These are phyloP conservation scores for Symphodus melops DNA, from an alignment of 2,113 vertebrate genomes.

Conservation along the genomic window DNA sequence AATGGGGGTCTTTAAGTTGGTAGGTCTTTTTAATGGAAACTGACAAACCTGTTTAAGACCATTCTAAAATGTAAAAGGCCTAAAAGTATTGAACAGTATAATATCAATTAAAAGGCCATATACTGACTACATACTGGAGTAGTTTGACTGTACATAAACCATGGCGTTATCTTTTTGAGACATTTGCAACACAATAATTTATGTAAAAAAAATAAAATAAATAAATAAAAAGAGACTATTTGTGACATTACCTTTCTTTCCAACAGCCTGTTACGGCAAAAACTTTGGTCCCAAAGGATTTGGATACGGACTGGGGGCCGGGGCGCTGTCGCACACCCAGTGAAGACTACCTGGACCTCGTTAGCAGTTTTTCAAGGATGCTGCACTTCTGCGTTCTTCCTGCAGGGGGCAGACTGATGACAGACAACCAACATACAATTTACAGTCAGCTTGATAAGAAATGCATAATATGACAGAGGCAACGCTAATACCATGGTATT, in stretches of 20 bases:
- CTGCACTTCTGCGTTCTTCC: constrained; percentile 24
- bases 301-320: constrained; percentile 92
- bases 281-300: constrained; percentile 97
- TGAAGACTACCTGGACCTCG: constrained; percentile 63
- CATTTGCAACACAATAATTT: not conserved
- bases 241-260: constrained; percentile 17
- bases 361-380: not conserved
- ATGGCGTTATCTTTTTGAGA: too few relatives aligned
- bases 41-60: too few relatives aligned
- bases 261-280: constrained; percentile 93
- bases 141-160: too few relatives aligned
- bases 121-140: too few relatives aligned
- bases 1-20: too few relatives aligned
- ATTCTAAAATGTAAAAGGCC: too few relatives aligned
- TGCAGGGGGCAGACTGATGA: constrained; percentile 24
- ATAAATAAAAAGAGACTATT: not conserved
- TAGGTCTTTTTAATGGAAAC: too few relatives aligned
- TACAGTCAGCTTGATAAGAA: not conserved
- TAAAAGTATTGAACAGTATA: too few relatives aligned
- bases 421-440: not conserved
- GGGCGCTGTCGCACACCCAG: constrained; percentile 90
- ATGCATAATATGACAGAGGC: too few relatives aligned
- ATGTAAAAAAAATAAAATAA: fast-evolving
- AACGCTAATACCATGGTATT: too few relatives aligned
- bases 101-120: too few relatives aligned